Evolutionary conservation across 1,140 invertebrate species (phyloP).

Genomic region (Gonioctena quinquepunctata): DNA sequence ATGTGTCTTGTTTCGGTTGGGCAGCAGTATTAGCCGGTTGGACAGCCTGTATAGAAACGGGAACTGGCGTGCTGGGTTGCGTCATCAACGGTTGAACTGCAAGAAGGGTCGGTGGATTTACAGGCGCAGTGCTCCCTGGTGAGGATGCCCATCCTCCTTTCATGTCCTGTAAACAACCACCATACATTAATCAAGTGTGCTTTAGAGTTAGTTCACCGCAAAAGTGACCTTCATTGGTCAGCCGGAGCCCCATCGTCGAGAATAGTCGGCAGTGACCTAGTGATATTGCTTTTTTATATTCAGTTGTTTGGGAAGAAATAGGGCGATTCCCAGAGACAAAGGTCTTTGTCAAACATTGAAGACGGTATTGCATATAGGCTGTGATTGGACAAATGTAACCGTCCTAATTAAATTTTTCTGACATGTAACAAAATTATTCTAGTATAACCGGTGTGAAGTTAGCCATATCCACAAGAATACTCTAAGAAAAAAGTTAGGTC

Average conservation of each 20-base stretch:
- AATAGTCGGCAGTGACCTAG: no score
- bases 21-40: constrained; percentile 13
- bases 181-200: constrained; percentile 51
- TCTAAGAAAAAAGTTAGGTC: no score
- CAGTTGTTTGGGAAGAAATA: no score
- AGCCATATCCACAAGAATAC: no score
- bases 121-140: constrained; percentile 40
- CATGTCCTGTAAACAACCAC: constrained; percentile 52
- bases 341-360: no score
- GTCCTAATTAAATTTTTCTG: no score
- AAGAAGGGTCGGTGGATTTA: constrained; percentile 46
- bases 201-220: constrained; percentile 38
- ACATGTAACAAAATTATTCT: no score
- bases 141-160: constrained; percentile 51
- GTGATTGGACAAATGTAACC: no score
- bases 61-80: constrained; percentile 30
- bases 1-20: constrained; percentile 48
- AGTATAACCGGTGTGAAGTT: no score
- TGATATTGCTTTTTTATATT: background rate
- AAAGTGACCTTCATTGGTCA: constrained; percentile 30
- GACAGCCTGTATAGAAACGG: constrained; percentile 18
- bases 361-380: no score
- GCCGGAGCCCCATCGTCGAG: background rate
- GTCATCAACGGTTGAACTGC: constrained; percentile 47
- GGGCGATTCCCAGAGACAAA: no score